These are phyloP conservation scores for Sorex araneus DNA, from an alignment of 2,113 vertebrate genomes.

Conservation along the genomic window DNA sequence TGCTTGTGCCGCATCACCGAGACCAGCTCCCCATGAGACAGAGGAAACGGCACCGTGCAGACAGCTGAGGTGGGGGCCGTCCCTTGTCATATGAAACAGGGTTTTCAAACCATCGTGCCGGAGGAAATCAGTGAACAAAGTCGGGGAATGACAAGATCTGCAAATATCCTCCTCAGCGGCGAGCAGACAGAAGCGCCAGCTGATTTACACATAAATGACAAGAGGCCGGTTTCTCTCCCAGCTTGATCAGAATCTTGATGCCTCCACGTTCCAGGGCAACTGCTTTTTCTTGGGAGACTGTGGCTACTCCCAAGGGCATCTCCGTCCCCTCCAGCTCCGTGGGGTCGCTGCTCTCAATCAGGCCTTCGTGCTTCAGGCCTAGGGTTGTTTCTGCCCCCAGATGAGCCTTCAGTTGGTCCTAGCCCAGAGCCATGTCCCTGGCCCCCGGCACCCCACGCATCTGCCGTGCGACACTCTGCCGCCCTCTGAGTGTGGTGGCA, in stretches of 20 bases:
- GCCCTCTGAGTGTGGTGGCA: no score
- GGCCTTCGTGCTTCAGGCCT: background rate
- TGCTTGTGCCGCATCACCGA: background rate
- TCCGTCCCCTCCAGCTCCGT: background rate
- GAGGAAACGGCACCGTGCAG: background rate
- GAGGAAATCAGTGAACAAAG: constrained; percentile 40
- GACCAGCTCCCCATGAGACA: constrained; percentile 7
- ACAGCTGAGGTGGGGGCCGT: background rate
- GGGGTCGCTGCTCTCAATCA: background rate
- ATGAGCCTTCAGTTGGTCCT: accelerated
- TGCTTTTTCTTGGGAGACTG: background rate
- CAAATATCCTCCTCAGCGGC: background rate
- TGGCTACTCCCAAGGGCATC: background rate
- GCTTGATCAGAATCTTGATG: background rate
- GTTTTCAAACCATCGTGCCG: constrained; percentile 54
- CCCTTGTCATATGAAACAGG: background rate
- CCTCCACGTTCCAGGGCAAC: background rate
- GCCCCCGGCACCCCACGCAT: no score
- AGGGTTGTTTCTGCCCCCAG: accelerated
- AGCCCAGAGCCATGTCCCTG: background rate
- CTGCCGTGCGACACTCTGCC: accelerated
- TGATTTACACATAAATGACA: constrained; percentile 15
- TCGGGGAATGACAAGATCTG: constrained; percentile 3
- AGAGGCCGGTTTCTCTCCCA: background rate
- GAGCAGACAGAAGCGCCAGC: background rate